phyloP scores from a whole-genome alignment of 2,113 vertebrate genomes.

The Crotalus helleri region DNA sequence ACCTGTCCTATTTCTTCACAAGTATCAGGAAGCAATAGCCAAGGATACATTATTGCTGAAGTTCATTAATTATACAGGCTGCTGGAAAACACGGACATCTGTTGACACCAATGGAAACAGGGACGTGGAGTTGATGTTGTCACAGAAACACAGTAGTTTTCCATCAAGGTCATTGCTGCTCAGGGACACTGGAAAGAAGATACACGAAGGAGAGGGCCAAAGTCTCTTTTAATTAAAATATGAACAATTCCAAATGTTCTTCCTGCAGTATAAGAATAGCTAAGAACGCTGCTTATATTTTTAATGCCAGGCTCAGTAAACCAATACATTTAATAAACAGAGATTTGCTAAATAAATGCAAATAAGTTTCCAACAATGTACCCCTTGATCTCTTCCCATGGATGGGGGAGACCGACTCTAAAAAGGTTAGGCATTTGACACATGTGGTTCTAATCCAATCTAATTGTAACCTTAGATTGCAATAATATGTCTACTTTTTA shows the following conservation, averaged over 20 bases:
- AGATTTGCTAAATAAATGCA: not conserved
- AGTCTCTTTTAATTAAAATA: not conserved
- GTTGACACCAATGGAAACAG: slow-evolving; percentile 7
- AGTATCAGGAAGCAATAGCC: not conserved
- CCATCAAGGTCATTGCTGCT: slow-evolving; percentile 4
- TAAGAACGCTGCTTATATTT: not conserved
- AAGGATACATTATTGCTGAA: not conserved
- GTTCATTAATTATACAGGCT: not conserved
- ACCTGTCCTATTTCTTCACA: not conserved
- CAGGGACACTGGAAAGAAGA: not conserved
- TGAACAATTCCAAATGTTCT: not conserved
- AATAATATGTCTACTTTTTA: not conserved
- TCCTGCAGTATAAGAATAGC: not conserved
- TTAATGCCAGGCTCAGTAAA: not conserved
- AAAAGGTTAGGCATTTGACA: not conserved
- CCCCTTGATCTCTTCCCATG: not conserved
- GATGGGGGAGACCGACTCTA: not conserved
- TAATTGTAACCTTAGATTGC: not conserved
- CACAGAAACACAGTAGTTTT: slow-evolving; percentile 10
- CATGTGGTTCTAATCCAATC: not conserved
- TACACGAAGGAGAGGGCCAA: not conserved
- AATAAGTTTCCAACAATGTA: not conserved
- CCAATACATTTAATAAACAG: not conserved
- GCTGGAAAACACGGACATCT: slow-evolving; percentile 11
- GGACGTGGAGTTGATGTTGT: slow-evolving; percentile 8